Conservation (phyloP, 2,888 invertebrate species). For the Oxycera nigricornis region DNA sequence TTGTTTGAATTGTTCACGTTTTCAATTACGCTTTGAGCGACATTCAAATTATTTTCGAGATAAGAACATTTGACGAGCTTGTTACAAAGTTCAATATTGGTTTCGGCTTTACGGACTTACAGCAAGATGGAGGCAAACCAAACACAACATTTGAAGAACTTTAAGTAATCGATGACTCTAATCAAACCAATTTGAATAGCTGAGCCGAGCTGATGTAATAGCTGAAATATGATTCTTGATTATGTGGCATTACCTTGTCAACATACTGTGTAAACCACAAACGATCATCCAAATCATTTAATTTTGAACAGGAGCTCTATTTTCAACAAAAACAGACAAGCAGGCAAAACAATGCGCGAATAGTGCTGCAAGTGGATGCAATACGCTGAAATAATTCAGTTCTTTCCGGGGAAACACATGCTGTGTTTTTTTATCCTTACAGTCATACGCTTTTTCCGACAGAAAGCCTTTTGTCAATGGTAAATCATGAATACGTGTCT, state of each 20-base stretch:
- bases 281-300: neutral
- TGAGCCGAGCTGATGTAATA: no score
- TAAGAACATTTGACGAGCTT: constrained; percentile 23
- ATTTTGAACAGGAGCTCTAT: neutral
- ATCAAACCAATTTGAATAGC: no score
- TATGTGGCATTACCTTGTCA: neutral
- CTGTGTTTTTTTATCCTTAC: neutral
- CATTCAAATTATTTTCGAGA: constrained; percentile 29
- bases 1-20: constrained; percentile 37
- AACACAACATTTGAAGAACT: neutral
- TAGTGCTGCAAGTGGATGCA: neutral
- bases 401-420: neutral
- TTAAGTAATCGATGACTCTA: neutral
- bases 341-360: neutral
- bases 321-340: neutral
- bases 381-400: neutral
- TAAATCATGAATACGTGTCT: constrained; percentile 7
- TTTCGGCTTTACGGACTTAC: neutral
- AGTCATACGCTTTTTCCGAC: neutral
- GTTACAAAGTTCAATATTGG: constrained; percentile 34
- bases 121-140: neutral
- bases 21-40: constrained; percentile 36
- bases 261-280: neutral
- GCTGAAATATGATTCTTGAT: no score
- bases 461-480: neutral